Conservation (phyloP, 1,140 invertebrate species). For the Adelges cooleyi region DNA sequence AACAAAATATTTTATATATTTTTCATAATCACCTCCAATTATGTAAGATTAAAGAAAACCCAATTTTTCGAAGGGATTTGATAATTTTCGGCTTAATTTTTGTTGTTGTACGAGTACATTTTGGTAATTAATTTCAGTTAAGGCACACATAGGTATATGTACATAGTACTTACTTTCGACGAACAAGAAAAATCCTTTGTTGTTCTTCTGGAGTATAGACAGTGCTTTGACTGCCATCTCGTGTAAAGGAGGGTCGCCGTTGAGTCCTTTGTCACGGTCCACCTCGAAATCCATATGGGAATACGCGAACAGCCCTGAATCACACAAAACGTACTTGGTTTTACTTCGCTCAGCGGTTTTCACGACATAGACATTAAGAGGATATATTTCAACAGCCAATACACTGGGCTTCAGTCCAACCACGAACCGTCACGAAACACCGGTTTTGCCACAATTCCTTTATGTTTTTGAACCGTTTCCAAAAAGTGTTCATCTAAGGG, state of each 20-base stretch:
- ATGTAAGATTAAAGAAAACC: too few relatives aligned
- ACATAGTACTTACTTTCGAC: conserved; percentile 78
- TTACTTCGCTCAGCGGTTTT: conserved; percentile 16
- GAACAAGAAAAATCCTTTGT: conserved; percentile 74
- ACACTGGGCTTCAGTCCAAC: conserved; percentile 4
- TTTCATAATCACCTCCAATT: too few relatives aligned
- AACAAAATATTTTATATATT: too few relatives aligned
- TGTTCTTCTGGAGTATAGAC: conserved; percentile 59
- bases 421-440: conserved; percentile 16
- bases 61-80: too few relatives aligned
- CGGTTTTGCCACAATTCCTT: conserved; percentile 21
- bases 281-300: conserved; percentile 47
- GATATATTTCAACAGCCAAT: conserved; percentile 18
- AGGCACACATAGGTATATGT: too few relatives aligned
- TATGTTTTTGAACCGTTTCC: conserved; percentile 24
- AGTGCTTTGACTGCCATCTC: conserved; percentile 77
- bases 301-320: conserved; percentile 44
- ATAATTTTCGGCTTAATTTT: too few relatives aligned
- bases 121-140: too few relatives aligned
- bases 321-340: conserved; percentile 5
- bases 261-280: conserved; percentile 47
- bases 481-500: conserved; percentile 10
- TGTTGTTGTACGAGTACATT: too few relatives aligned
- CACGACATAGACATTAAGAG: conserved; percentile 1
- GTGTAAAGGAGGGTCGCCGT: conserved; percentile 58